A percentile compares a stretch with the other conserved stretches of the same genome.
phyloP scores from a whole-genome alignment of 1,140 invertebrate genomes.

The Pseudomyrmex flavicornis region DNA sequence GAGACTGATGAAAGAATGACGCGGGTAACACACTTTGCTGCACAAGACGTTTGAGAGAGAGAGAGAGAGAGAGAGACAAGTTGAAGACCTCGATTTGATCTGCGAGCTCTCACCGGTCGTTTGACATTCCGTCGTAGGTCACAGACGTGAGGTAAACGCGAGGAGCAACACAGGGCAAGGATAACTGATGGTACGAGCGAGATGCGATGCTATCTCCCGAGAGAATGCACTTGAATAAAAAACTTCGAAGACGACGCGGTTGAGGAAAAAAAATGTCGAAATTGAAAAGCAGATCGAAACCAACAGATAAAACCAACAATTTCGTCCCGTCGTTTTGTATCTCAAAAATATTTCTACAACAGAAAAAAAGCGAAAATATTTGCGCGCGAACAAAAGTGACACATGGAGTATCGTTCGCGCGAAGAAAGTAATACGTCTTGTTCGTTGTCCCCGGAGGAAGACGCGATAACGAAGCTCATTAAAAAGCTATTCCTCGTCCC shows the following conservation, averaged over 20 bases:
- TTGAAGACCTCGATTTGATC: slow-evolving; percentile 48
- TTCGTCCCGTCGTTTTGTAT: no score
- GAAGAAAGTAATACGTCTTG: slow-evolving; percentile 12
- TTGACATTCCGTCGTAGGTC: slow-evolving; percentile 30
- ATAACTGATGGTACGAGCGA: neutral
- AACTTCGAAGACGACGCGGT: neutral
- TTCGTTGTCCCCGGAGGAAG: neutral
- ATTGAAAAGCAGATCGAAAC: slow-evolving; percentile 2
- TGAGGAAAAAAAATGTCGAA: neutral
- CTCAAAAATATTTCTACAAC: no score
- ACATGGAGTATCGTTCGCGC: no score
- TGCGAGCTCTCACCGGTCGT: neutral
- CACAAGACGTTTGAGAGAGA: no score
- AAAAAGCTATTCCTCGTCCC: slow-evolving; percentile 27
- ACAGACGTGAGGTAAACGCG: neutral
- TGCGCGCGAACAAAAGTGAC: no score
- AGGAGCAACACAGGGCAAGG: neutral
- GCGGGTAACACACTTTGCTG: no score
- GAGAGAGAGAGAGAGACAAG: no score
- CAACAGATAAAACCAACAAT: neutral
- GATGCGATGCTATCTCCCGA: slow-evolving; percentile 8
- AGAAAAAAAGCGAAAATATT: no score
- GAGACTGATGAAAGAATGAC: neutral
- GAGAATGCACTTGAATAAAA: slow-evolving; percentile 26
- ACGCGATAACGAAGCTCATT: slow-evolving; percentile 33